These are phyloP conservation scores for Leucophenga montana DNA, from an alignment of 2,888 invertebrate genomes.

Conservation along the genomic window DNA sequence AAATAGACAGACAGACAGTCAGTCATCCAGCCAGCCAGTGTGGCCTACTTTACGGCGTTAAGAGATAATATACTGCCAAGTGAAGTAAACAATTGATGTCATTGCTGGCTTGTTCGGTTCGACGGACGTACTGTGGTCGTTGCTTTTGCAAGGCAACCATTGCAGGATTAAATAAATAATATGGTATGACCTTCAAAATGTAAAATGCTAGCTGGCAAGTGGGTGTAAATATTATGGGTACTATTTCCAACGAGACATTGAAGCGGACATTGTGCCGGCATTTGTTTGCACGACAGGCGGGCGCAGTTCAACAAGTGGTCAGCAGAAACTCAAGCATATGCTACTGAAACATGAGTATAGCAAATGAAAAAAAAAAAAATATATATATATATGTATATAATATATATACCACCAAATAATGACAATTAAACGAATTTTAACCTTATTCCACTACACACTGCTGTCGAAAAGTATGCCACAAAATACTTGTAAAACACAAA, in stretches of 20 bases:
- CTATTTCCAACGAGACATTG: constrained; percentile 5
- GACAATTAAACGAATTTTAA: constrained; percentile 12
- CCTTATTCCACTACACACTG: neutral
- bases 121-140: neutral
- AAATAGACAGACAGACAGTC: neutral
- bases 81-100: constrained; percentile 41
- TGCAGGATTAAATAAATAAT: constrained; percentile 26
- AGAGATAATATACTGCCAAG: constrained; percentile 27
- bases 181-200: constrained; percentile 21
- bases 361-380: neutral
- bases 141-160: constrained; percentile 28
- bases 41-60: constrained; percentile 39
- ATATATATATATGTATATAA: neutral
- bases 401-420: neutral
- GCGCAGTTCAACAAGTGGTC: constrained; percentile 13
- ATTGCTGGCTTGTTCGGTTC: constrained; percentile 27
- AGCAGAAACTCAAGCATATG: neutral
- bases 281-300: constrained; percentile 22
- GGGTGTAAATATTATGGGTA: neutral
- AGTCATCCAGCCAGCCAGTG: neutral
- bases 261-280: constrained; percentile 30
- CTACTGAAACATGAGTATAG: neutral
- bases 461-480: constrained; percentile 1
- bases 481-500: constrained; percentile 2
- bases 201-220: neutral